A percentile compares a stretch with the other conserved stretches of the same genome.
Conservation (phyloP, 1,140 invertebrate species). For the Drosophila truncata region DNA sequence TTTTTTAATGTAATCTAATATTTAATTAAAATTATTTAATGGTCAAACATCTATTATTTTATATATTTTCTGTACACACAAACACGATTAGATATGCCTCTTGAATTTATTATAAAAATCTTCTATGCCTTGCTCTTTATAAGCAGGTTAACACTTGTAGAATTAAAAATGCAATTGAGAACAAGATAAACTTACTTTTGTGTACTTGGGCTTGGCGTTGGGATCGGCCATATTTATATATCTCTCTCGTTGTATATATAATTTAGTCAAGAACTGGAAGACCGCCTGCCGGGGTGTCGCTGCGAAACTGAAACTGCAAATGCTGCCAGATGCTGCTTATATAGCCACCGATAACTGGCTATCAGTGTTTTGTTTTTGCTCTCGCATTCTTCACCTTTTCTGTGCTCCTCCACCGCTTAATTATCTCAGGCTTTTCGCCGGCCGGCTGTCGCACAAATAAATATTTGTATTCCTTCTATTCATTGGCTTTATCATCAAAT, state of each 20-base stretch:
- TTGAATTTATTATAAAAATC: not conserved
- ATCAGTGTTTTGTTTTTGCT: constrained; percentile 44
- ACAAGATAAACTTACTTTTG: constrained; percentile 69
- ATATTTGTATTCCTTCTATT: constrained; percentile 6
- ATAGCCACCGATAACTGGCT: constrained; percentile 56
- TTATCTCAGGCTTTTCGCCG: constrained; percentile 44
- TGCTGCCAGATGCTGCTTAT: constrained; percentile 42
- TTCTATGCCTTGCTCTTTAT: not conserved
- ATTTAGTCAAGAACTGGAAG: constrained; percentile 10
- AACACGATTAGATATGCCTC: not conserved
- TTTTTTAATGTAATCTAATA: not conserved
- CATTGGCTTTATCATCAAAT: constrained; percentile 14
- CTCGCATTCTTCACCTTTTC: no score
- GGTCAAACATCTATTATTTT: not conserved
- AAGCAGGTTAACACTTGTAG: not conserved
- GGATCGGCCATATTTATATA: constrained; percentile 75
- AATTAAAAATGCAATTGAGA: constrained; percentile 17
- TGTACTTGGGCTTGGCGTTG: constrained; percentile 75
- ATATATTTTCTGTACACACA: not conserved
- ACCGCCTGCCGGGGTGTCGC: constrained; percentile 32
- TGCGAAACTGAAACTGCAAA: constrained; percentile 54
- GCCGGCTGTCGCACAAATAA: constrained; percentile 44
- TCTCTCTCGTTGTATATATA: not conserved
- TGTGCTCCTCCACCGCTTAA: constrained; percentile 10
- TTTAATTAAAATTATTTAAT: not conserved